A percentile compares a stretch with the other conserved stretches of the same genome.
These are phyloP conservation scores for Myopa testacea DNA, from an alignment of 2,888 invertebrate species.

Conservation along the genomic window DNA sequence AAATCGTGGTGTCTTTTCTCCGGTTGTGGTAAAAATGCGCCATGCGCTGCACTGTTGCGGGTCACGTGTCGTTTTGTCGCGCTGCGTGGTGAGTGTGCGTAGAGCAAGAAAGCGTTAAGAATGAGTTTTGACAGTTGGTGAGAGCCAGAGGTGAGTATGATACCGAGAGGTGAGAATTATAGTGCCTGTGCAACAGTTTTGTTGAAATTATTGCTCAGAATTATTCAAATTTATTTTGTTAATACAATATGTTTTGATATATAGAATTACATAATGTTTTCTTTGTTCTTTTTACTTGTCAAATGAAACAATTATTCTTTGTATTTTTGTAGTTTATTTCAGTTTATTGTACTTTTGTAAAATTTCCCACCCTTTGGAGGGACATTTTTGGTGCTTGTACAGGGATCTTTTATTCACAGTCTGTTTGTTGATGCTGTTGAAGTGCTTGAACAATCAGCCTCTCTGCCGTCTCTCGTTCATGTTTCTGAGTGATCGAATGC, in stretches of 20 bases:
- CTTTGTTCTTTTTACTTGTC: no score
- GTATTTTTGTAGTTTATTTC: neutral
- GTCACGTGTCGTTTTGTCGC: neutral
- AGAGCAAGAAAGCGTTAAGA: neutral
- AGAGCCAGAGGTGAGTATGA: neutral
- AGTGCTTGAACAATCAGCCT: no score
- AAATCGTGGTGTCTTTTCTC: neutral
- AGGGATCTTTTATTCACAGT: constrained; percentile 22
- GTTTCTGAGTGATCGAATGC: no score
- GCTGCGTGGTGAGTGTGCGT: constrained; percentile 29
- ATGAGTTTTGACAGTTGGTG: constrained; percentile 11
- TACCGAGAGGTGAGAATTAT: constrained; percentile 1
- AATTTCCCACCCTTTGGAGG: constrained; percentile 26
- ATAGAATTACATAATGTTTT: no score
- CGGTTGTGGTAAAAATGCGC: constrained; percentile 4
- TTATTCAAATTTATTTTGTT: neutral
- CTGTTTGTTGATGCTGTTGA: no score
- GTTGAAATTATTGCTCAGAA: no score
- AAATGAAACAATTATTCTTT: neutral
- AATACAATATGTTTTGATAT: neutral
- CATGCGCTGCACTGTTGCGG: neutral
- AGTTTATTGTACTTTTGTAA: neutral
- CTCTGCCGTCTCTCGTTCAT: no score
- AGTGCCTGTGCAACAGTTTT: constrained; percentile 31
- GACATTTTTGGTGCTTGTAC: constrained; percentile 31